phyloP scores from a whole-genome alignment of 2,113 vertebrate genomes.

The Sporophila hypoxantha region DNA sequence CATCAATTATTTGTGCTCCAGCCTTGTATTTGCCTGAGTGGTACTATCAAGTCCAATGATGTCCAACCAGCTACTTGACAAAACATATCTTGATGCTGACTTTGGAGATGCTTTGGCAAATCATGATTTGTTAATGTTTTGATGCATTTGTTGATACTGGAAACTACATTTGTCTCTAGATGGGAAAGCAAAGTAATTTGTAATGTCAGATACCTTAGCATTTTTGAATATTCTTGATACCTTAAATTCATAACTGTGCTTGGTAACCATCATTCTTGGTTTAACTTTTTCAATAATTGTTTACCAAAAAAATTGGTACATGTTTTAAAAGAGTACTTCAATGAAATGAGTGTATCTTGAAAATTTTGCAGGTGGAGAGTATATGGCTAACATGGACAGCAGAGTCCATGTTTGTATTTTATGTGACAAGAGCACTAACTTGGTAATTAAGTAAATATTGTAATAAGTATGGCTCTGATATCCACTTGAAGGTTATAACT shows the following conservation, averaged over 20 bases:
- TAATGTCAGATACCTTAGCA: background rate
- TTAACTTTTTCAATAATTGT: background rate
- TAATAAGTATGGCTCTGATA: conserved; percentile 81
- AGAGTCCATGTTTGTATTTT: conserved; percentile 41
- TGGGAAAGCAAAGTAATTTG: background rate
- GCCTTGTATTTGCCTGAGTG: background rate
- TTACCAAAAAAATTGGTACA: background rate
- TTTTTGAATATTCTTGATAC: background rate
- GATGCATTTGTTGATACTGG: background rate
- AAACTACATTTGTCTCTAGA: background rate
- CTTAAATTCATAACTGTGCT: background rate
- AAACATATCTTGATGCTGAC: background rate
- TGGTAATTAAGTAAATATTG: conserved; percentile 86
- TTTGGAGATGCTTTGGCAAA: background rate
- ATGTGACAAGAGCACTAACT: conserved; percentile 56
- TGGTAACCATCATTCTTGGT: background rate
- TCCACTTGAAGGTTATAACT: conserved; percentile 76
- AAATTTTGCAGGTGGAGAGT: background rate
- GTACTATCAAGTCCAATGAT: background rate
- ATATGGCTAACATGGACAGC: background rate
- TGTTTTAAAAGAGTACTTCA: background rate
- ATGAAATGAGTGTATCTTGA: background rate
- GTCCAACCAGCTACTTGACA: background rate
- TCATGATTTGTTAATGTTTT: background rate
- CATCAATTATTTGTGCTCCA: background rate